Conservation (phyloP, 1,140 invertebrate species). For the Drosophila athabasca region DNA sequence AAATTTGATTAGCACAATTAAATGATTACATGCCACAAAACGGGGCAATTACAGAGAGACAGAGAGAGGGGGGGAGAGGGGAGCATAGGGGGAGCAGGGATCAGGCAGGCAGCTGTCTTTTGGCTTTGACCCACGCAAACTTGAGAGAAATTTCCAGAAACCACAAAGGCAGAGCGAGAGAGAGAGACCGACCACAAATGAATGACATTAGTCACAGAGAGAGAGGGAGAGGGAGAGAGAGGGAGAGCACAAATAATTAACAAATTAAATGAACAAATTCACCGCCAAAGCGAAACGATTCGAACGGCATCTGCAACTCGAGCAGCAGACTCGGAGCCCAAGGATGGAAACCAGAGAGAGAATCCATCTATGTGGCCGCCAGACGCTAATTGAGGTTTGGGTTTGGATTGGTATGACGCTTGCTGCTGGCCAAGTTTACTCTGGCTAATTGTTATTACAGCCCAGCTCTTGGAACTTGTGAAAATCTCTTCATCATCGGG, state of each 20-base stretch:
- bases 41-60: constrained; percentile 58
- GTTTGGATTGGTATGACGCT: not conserved
- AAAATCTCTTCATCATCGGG: constrained; percentile 61
- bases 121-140: constrained; percentile 70
- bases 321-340: constrained; percentile 9
- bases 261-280: constrained; percentile 73
- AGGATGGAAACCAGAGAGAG: constrained; percentile 17
- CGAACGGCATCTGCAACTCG: constrained; percentile 62
- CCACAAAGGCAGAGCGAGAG: constrained; percentile 13
- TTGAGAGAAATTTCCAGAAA: constrained; percentile 38
- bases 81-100: constrained; percentile 22
- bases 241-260: constrained; percentile 65
- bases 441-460: constrained; percentile 73
- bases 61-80: not conserved
- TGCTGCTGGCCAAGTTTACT: constrained; percentile 52
- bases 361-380: no score
- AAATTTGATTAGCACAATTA: constrained; percentile 79
- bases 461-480: constrained; percentile 54
- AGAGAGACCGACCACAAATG: constrained; percentile 61
- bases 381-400: constrained; percentile 74
- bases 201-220: constrained; percentile 72
- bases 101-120: constrained; percentile 39
- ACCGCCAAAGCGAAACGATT: constrained; percentile 39
- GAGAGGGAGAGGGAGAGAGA: not conserved
- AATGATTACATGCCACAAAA: constrained; percentile 75